These are phyloP conservation scores for Phrixothrix hirtus DNA, from an alignment of 2,888 invertebrate genomes.

Conservation along the genomic window DNA sequence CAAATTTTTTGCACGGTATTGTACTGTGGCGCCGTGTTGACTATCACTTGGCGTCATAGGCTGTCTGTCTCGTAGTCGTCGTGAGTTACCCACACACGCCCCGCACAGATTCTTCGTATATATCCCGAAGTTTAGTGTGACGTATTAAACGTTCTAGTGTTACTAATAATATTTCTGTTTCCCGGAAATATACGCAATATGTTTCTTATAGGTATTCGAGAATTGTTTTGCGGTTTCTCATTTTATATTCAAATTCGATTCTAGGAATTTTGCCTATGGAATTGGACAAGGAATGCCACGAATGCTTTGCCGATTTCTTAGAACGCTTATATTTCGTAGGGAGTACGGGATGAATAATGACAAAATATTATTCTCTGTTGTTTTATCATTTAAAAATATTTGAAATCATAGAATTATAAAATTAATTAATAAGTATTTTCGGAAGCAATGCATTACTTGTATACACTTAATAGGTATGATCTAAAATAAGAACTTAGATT, in stretches of 20 bases:
- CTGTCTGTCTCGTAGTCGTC: constrained; percentile 53
- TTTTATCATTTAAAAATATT: too few species aligned
- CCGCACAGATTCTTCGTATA: constrained; percentile 40
- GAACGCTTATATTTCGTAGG: not conserved
- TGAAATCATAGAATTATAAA: too few species aligned
- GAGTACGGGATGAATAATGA: too few species aligned
- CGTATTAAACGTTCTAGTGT: not conserved
- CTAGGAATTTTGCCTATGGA: too few species aligned
- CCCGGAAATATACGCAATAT: not conserved
- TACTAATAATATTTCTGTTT: not conserved
- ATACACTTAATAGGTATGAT: too few species aligned
- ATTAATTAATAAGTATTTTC: too few species aligned
- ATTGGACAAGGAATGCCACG: too few species aligned
- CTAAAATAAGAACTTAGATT: too few species aligned
- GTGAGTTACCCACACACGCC: constrained; percentile 47
- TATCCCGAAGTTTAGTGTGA: constrained; percentile 25
- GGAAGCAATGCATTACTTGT: too few species aligned
- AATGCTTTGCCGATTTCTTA: not conserved
- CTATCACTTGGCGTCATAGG: constrained; percentile 58
- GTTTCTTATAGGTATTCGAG: not conserved
- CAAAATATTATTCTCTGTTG: too few species aligned
- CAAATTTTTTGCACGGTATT: constrained; percentile 53
- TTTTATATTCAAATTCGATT: not conserved
- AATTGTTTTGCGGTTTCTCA: not conserved
- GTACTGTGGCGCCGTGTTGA: constrained; percentile 57